phyloP scores from a whole-genome alignment of 2,888 invertebrate genomes.

The Eutolmus rufibarbis region DNA sequence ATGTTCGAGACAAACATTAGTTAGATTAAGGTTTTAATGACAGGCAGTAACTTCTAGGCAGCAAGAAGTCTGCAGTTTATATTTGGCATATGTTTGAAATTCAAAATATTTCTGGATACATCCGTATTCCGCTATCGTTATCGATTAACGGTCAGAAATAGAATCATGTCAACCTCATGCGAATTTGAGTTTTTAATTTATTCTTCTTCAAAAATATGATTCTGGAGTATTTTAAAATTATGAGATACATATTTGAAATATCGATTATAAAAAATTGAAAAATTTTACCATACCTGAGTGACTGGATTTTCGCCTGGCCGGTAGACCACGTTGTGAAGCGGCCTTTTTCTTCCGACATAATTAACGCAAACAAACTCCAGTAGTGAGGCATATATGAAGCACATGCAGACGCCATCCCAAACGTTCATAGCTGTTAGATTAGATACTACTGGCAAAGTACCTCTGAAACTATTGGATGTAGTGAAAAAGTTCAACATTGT shows the following conservation, averaged over 20 bases:
- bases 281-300: slow-evolving; percentile 73
- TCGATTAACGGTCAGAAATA: neutral
- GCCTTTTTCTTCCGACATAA: slow-evolving; percentile 90
- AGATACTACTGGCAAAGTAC: slow-evolving; percentile 91
- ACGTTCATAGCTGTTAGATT: slow-evolving; percentile 96
- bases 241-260: neutral
- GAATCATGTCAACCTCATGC: neutral
- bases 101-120: neutral
- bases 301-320: slow-evolving; percentile 90
- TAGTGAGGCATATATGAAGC: slow-evolving; percentile 93
- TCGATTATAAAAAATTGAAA: neutral
- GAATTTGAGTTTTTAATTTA: neutral
- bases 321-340: slow-evolving; percentile 88
- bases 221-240: neutral
- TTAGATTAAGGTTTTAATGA: neutral
- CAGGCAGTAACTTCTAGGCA: neutral
- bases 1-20: neutral
- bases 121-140: neutral
- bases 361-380: slow-evolving; percentile 95
- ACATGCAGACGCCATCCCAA: slow-evolving; percentile 97
- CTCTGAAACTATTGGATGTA: slow-evolving; percentile 90
- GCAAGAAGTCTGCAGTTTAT: neutral
- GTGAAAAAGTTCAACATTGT: slow-evolving; percentile 99
- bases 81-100: neutral
- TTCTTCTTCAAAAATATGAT: neutral